These are phyloP conservation scores for Darevskia nairensis DNA, from an alignment of 2,797 vertebrate species.

Conservation along the genomic window DNA sequence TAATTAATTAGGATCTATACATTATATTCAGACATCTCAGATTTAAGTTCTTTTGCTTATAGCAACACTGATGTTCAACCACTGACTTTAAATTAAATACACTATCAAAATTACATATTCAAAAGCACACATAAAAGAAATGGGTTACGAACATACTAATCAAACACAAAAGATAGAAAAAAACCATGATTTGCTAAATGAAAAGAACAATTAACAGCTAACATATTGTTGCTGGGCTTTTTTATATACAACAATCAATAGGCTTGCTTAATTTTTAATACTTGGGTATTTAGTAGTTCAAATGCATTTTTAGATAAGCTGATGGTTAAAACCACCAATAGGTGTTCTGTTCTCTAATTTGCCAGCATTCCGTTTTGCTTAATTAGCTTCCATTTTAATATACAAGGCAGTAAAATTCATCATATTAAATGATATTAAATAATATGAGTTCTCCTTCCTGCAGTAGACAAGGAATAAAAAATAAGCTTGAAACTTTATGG, in stretches of 20 bases:
- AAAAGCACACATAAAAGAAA: neutral
- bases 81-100: conserved; percentile 24
- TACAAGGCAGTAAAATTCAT: conserved; percentile 44
- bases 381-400: conserved; percentile 57
- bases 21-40: neutral
- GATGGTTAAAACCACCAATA: conserved; percentile 31
- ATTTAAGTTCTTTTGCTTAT: neutral
- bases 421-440: conserved; percentile 35
- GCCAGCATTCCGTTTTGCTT: conserved; percentile 29
- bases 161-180: neutral
- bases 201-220: conserved; percentile 41
- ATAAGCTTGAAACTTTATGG: conserved; percentile 48
- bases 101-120: neutral
- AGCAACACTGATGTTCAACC: neutral
- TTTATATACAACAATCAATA: neutral
- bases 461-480: conserved; percentile 37
- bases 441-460: conserved; percentile 43
- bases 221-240: conserved; percentile 27
- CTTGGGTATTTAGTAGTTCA: conserved; percentile 44
- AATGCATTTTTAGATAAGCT: conserved; percentile 3
- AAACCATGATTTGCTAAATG: neutral
- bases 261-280: conserved; percentile 43
- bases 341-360: conserved; percentile 35
- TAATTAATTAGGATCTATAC: neutral
- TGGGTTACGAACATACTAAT: neutral